Percentiles rank a stretch among this genome's conserved stretches.
These are phyloP conservation scores for Mallotus villosus DNA, from an alignment of 2,797 vertebrate species.

Conservation along the genomic window DNA sequence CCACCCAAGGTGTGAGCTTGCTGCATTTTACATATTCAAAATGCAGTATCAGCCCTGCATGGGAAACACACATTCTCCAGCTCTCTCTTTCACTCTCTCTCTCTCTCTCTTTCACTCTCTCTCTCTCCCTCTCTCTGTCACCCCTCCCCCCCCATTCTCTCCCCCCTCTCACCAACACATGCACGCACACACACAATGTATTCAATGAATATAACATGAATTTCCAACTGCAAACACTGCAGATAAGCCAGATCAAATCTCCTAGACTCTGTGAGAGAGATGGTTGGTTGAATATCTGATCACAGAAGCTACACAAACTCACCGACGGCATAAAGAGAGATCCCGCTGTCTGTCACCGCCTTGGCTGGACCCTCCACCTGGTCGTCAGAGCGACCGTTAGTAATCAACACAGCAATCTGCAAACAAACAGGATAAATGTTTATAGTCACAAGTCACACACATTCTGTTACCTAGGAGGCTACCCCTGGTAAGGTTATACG, in stretches of 20 bases:
- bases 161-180: neutral
- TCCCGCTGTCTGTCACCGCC: conserved; percentile 75
- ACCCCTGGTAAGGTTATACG: neutral
- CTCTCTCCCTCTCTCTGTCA: neutral
- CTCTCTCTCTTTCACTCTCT: neutral
- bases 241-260: conserved; percentile 41
- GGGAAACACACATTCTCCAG: conserved; percentile 21
- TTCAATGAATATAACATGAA: conserved; percentile 58
- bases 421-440: neutral
- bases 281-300: conserved; percentile 56
- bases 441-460: neutral
- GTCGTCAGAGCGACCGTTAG: conserved; percentile 79
- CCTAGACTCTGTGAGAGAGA: conserved; percentile 46
- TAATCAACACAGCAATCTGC: conserved; percentile 83
- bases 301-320: conserved; percentile 43
- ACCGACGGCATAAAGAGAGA: conserved; percentile 87
- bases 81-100: conserved; percentile 8
- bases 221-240: conserved; percentile 54
- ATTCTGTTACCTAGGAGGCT: neutral
- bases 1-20: conserved; percentile 11
- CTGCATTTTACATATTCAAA: conserved; percentile 28
- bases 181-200: conserved; percentile 39
- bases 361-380: conserved; percentile 68
- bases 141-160: neutral
- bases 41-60: conserved; percentile 23